These are phyloP conservation scores for Cheilosia variabilis DNA, from an alignment of 2,888 invertebrate species.

Conservation along the genomic window DNA sequence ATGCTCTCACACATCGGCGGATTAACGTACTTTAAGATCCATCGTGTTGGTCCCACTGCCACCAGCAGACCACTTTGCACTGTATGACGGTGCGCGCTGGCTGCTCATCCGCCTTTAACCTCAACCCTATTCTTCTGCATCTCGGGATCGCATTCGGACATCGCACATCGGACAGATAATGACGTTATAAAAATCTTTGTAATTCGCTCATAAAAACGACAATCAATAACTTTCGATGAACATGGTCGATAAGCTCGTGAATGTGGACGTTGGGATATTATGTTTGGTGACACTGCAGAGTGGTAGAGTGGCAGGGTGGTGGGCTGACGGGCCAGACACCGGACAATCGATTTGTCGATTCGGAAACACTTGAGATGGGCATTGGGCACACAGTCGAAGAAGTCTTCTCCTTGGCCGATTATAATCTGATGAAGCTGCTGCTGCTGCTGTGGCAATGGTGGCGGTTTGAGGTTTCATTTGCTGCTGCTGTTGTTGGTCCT, in stretches of 20 bases:
- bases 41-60: slow-evolving; percentile 41
- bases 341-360: slow-evolving; percentile 74
- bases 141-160: slow-evolving; percentile 58
- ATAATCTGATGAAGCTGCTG: slow-evolving; percentile 68
- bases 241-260: slow-evolving; percentile 74
- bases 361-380: slow-evolving; percentile 68
- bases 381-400: slow-evolving; percentile 19
- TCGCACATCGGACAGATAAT: slow-evolving; percentile 71
- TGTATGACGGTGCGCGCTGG: slow-evolving; percentile 38
- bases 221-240: slow-evolving; percentile 75
- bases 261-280: slow-evolving; percentile 59
- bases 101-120: slow-evolving; percentile 68
- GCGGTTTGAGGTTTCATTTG: slow-evolving; percentile 68
- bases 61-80: slow-evolving; percentile 25
- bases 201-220: slow-evolving; percentile 76
- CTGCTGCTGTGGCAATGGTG: slow-evolving; percentile 46
- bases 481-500: slow-evolving; percentile 25
- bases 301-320: neutral
- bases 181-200: slow-evolving; percentile 76
- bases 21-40: slow-evolving; percentile 74
- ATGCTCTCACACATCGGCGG: slow-evolving; percentile 69
- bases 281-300: slow-evolving; percentile 28
- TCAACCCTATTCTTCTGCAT: slow-evolving; percentile 67
- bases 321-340: slow-evolving; percentile 56
- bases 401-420: slow-evolving; percentile 64